phyloP scores from a whole-genome alignment of 2,888 invertebrate genomes.

The Vannuccia rotundouncinata region DNA sequence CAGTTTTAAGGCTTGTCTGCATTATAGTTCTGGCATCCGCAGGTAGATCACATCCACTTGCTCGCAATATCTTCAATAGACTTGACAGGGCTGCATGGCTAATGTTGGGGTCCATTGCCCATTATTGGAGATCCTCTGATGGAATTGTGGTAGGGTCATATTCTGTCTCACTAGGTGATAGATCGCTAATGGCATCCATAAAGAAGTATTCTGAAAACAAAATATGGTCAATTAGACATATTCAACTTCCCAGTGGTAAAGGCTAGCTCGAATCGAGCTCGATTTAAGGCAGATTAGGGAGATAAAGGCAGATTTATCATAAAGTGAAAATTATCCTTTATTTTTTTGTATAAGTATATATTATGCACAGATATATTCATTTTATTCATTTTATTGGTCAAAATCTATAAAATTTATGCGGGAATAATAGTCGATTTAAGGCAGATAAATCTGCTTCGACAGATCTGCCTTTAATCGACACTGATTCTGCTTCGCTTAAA shows the following conservation, averaged over 20 bases:
- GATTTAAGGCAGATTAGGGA: too few relatives aligned
- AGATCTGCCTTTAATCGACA: too few relatives aligned
- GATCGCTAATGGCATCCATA: background rate
- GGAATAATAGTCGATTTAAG: too few relatives aligned
- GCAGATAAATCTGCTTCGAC: too few relatives aligned
- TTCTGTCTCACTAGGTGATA: background rate
- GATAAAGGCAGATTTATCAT: too few relatives aligned
- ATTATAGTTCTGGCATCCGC: background rate
- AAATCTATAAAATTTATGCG: too few relatives aligned
- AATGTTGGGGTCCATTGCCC: background rate
- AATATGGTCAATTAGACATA: background rate
- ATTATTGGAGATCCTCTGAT: background rate
- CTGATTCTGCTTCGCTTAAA: too few relatives aligned
- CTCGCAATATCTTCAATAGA: background rate
- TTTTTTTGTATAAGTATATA: too few relatives aligned
- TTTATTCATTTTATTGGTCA: too few relatives aligned
- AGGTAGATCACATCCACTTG: background rate
- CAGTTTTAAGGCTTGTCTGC: background rate
- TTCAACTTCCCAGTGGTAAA: background rate
- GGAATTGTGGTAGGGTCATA: background rate
- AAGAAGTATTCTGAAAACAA: background rate
- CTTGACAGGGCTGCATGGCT: background rate
- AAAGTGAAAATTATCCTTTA: too few relatives aligned
- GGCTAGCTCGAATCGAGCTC: too few relatives aligned
- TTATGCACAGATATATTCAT: too few relatives aligned